Base-by-base conservation (phyloP, 2,888 invertebrate species). In the Cremastinae sp. region DNA sequence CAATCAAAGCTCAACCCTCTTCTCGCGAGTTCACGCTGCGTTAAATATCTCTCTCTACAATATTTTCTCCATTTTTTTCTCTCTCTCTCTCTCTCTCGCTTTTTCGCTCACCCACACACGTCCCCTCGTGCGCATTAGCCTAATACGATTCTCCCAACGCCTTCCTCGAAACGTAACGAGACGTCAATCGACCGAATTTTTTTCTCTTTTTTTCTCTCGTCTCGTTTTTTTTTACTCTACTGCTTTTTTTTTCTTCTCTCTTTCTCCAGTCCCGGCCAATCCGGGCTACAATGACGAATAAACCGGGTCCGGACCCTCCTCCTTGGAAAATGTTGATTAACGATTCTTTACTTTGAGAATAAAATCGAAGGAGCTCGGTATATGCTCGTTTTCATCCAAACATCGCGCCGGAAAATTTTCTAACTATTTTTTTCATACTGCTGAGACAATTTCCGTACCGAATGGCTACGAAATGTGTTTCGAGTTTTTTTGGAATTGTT, bases 1-100 rank as follows among this genome's bases (percentile, higher is more conserved):
- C 89, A 90, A 90, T 90, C 89, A 90, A 87, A 88, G 84, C 85
- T 87, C 84, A 28, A 85, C 88, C 87, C 88, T 85, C 86, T 87
- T 85, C 85, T 80, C 75, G 43, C 53, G 64, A 41, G 64, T 53
- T 69, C 68, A 64, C 65, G 70, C 66, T 61, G 73, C 16, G 59
- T 51, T 62, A 28, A 12, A 43, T 45, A 38, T 54, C 14, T 45
- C 28, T 51, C 34, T 47, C 43, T 66, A 47, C 43, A n/a, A n/a
- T n/a, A n/a, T n/a, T n/a, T n/a, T n/a, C 12, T 69, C 59, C 41
- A 10, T 69, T 14, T 49, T 12, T 49, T 10, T 70, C 59, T 65
- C 58, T 9, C 69, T 45, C 54, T 70, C 70, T 45, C 64, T 34
- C 51, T 34, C 59, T 18, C 41, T 38, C 58, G 45, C 56, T 43